Evolutionary conservation across 2,888 invertebrate species (phyloP), one percentile per base, ranked within the genome.

Genomic region (Patella caerulea): DNA sequence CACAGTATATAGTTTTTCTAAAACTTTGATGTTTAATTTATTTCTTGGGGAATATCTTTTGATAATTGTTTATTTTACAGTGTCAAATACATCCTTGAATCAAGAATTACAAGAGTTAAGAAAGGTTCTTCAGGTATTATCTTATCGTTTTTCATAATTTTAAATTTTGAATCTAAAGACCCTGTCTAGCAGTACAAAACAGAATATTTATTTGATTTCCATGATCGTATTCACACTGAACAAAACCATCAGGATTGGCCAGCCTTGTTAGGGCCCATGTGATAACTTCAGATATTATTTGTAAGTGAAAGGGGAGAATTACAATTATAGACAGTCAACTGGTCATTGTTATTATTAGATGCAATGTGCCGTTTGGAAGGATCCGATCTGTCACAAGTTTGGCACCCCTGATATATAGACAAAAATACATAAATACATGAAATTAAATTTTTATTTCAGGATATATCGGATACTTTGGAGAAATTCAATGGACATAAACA

Each of bases 91-190:
- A 11, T 73, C 81, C 56, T 80, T 89, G n/a, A 87, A 85, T 77
- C 86, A 89, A 77, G 91, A 91, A 77, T 75, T 90, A 29, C 83
- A 86, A 17, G 90, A 89, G 59, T 78, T 91, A 14, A 77, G 85
- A 71, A 88, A 86, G 78, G 87, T 88, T 24, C 79, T 90, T 75
- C 87, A 90, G 88, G 91, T 90, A 78, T 69, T 74, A 72, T 74
- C 45, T 65, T 29, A 55, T 29, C 19, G 9, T 73, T 11, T n/a
- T 15, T 34, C 3, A 17, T 15, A 17, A 19, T 15, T 59, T 65
- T 29, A 17, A 76, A 56, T n/a, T 71, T 53, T 65, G 55, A 17
- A 45, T 45, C 45, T 9, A 45, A 9, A 45, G 45, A 45, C 9
- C 0, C 7, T 45, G 45, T 45, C 45, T 45, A 9, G 1, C 45